Evolutionary conservation across 2,888 invertebrate genomes (phyloP).

Genomic region (Allygus modestus): DNA sequence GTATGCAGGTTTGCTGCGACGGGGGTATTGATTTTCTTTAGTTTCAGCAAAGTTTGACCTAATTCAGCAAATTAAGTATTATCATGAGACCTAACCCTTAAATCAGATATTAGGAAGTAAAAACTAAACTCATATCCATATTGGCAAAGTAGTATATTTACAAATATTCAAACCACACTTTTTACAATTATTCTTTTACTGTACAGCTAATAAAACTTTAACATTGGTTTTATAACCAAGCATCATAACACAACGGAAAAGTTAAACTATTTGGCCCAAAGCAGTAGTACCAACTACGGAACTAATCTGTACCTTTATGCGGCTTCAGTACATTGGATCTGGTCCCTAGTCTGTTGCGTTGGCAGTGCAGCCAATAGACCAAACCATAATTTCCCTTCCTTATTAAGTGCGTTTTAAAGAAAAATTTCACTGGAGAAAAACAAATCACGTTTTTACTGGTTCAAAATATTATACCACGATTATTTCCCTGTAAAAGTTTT

Average conservation of each 20-base stretch:
- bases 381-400: constrained; percentile 47
- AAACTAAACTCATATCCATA: constrained; percentile 42
- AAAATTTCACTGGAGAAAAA: background rate
- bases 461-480: background rate
- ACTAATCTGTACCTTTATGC: constrained; percentile 49
- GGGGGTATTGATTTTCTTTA: no score
- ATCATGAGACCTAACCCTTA: no score
- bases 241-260: constrained; percentile 41
- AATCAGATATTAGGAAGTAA: no score
- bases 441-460: background rate
- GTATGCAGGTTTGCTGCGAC: no score
- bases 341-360: constrained; percentile 58
- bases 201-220: constrained; percentile 60
- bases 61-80: no score
- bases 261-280: constrained; percentile 62
- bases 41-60: no score
- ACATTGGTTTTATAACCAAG: constrained; percentile 51
- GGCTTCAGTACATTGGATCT: constrained; percentile 40
- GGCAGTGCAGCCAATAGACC: constrained; percentile 53
- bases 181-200: constrained; percentile 48
- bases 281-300: constrained; percentile 54
- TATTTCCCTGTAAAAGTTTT: no score
- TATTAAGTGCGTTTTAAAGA: constrained; percentile 20
- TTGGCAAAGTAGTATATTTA: constrained; percentile 62
- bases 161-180: constrained; percentile 62